phyloP scores from a whole-genome alignment of 2,888 invertebrate genomes.

The Tillus elongatus region DNA sequence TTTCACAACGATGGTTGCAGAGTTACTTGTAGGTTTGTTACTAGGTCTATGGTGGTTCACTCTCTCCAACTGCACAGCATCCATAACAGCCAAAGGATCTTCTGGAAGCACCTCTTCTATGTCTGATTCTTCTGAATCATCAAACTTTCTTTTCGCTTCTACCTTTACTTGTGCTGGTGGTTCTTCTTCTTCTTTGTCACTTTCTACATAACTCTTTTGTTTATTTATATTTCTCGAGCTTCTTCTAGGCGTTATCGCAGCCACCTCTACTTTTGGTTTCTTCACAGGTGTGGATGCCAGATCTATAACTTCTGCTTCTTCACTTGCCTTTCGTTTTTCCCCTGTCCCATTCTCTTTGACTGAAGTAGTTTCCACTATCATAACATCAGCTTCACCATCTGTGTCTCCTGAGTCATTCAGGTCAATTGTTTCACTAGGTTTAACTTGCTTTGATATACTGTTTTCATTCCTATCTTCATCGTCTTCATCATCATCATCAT shows the following conservation, averaged over 20 bases:
- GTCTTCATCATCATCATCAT: constrained; percentile 28
- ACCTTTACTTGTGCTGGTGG: constrained; percentile 44
- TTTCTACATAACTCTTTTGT: constrained; percentile 43
- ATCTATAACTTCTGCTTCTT: constrained; percentile 29
- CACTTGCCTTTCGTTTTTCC: constrained; percentile 12
- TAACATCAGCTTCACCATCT: constrained; percentile 30
- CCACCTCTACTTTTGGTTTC: constrained; percentile 26
- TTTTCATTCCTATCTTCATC: constrained; percentile 24
- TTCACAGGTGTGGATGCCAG: constrained; percentile 40
- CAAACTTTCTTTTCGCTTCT: not conserved
- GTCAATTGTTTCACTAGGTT: constrained; percentile 30
- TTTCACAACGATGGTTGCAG: constrained; percentile 49
- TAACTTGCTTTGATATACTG: constrained; percentile 20
- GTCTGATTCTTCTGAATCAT: constrained; percentile 46
- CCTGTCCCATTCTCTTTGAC: constrained; percentile 30
- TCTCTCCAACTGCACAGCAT: constrained; percentile 22
- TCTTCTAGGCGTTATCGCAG: constrained; percentile 31
- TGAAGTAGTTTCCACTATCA: constrained; percentile 32
- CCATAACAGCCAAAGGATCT: constrained; percentile 46
- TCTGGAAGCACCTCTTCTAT: constrained; percentile 54
- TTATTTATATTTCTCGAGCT: constrained; percentile 52
- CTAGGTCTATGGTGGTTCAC: not conserved
- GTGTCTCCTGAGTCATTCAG: constrained; percentile 35
- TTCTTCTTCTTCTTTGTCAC: constrained; percentile 37
- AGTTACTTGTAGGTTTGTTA: constrained; percentile 1